These are phyloP conservation scores for Hybognathus amarus DNA, from an alignment of 2,797 vertebrate genomes.

Conservation along the genomic window DNA sequence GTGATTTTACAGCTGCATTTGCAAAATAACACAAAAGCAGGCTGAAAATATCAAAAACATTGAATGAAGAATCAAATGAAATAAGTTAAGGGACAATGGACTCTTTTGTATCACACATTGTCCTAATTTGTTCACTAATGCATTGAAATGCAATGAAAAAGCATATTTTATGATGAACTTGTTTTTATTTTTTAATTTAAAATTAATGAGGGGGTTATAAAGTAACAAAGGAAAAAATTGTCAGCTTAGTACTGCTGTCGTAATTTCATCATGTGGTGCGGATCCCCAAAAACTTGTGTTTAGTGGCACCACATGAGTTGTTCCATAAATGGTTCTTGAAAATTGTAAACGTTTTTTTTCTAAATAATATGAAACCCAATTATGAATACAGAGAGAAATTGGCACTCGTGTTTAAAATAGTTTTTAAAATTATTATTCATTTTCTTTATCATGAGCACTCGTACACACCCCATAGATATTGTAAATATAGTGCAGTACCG, in stretches of 20 bases:
- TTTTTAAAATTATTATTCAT: too few species aligned
- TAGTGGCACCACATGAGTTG: background rate
- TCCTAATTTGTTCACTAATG: too few species aligned
- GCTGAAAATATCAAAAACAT: background rate
- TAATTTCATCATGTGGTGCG: too few species aligned
- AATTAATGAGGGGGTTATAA: background rate
- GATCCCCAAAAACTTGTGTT: too few species aligned
- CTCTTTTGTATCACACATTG: background rate
- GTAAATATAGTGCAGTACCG: background rate
- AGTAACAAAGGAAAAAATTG: too few species aligned
- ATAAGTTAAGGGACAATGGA: background rate
- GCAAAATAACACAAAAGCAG: background rate
- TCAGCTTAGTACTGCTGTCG: too few species aligned
- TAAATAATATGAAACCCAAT: background rate
- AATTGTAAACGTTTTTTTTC: background rate
- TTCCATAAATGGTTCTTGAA: background rate
- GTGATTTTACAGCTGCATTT: background rate
- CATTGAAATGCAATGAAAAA: too few species aligned
- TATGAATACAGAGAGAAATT: background rate
- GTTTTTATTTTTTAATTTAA: background rate
- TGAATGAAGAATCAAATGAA: background rate
- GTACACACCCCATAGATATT: background rate
- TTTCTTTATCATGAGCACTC: background rate
- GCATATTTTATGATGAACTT: too few species aligned
- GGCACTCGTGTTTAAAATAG: background rate